Evolutionary conservation across 2,888 invertebrate species (phyloP).

Genomic region (Onchidella celtica): DNA sequence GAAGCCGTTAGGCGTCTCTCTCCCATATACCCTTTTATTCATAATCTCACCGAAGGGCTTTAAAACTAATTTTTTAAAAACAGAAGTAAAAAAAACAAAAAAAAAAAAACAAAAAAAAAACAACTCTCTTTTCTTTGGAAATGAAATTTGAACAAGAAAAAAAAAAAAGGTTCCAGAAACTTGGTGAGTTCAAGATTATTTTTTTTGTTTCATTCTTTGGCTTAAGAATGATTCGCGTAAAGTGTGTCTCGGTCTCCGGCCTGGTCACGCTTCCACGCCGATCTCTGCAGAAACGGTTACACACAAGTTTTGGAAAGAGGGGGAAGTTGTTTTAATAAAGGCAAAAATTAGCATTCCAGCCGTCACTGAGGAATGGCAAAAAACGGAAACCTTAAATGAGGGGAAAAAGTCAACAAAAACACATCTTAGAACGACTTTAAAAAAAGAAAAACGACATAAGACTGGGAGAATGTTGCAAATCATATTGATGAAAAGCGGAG

Average conservation of each 20-base stretch:
- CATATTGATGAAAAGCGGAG: too few species aligned
- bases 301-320: background rate
- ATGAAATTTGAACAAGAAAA: background rate
- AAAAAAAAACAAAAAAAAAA: background rate
- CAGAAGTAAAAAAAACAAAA: background rate
- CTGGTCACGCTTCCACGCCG: background rate
- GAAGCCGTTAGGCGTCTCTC: slow-evolving; percentile 12
- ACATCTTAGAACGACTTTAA: too few species aligned
- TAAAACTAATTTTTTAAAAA: background rate
- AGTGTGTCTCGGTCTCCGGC: too few species aligned
- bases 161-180: background rate
- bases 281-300: background rate
- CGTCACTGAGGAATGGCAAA: background rate
- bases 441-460: too few species aligned
- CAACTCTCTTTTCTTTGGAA: background rate
- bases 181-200: background rate
- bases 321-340: slow-evolving; percentile 4
- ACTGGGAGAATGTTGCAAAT: too few species aligned
- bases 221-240: too few species aligned
- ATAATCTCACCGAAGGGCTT: slow-evolving; percentile 28
- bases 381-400: background rate
- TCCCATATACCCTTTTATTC: background rate
- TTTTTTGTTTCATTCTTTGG: background rate
- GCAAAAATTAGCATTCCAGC: slow-evolving; percentile 6
- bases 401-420: too few species aligned